Conservation (phyloP, 2,888 invertebrate species). For the Nemotelus pantherinus region DNA sequence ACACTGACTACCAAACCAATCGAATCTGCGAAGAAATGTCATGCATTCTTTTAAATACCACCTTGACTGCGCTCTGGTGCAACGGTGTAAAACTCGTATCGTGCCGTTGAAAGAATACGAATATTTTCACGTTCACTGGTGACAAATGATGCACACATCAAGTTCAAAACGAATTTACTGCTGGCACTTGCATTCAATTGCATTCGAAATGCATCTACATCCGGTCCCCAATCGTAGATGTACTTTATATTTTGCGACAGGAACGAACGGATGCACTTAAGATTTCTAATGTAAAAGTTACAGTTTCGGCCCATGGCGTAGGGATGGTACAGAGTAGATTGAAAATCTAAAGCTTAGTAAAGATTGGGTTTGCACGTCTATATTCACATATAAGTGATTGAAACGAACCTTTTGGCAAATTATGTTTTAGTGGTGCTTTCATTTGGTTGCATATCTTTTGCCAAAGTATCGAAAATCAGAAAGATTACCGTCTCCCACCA, state of each 20-base stretch:
- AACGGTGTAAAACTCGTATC: not conserved
- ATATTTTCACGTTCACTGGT: not conserved
- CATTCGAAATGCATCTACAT: slow-evolving; percentile 21
- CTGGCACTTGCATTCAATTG: slow-evolving; percentile 33
- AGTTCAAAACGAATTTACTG: slow-evolving; percentile 17
- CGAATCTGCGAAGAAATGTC: too few species aligned
- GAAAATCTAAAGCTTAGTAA: too few species aligned
- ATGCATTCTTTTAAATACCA: slow-evolving; percentile 16
- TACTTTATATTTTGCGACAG: slow-evolving; percentile 32
- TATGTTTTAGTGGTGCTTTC: not conserved
- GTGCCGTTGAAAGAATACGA: not conserved
- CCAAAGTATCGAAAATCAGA: too few species aligned
- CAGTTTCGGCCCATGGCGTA: too few species aligned
- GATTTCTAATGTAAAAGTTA: not conserved
- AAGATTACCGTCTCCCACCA: too few species aligned
- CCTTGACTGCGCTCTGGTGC: not conserved
- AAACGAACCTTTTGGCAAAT: not conserved
- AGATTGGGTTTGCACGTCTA: too few species aligned
- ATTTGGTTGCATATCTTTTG: not conserved
- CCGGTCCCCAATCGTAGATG: slow-evolving; percentile 18
- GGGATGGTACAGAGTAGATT: too few species aligned
- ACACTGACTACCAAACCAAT: too few species aligned
- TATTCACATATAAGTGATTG: too few species aligned
- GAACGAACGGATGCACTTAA: slow-evolving; percentile 17
- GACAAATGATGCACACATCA: slow-evolving; percentile 33